phyloP scores from a whole-genome alignment of 2,113 vertebrate genomes.

The Suricata suricatta region DNA sequence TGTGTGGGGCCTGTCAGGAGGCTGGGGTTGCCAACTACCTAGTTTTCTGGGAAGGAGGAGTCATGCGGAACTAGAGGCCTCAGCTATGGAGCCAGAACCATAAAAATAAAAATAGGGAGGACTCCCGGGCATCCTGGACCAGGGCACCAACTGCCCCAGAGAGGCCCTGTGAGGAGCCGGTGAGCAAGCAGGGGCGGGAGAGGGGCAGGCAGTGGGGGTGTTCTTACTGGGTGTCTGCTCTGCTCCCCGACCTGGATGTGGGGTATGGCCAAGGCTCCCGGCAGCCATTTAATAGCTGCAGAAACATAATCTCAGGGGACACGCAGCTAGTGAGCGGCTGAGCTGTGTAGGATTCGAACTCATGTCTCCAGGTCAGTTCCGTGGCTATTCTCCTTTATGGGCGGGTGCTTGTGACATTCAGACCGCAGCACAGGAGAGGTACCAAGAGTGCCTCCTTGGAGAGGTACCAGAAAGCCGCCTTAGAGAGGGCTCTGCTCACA shows the following conservation, averaged over 20 bases:
- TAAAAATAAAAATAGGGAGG: slow-evolving; percentile 74
- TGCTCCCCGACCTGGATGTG: not conserved
- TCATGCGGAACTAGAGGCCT: slow-evolving; percentile 68
- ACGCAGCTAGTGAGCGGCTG: not conserved
- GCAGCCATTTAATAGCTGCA: not conserved
- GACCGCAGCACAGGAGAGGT: not conserved
- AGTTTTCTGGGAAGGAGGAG: slow-evolving; percentile 75
- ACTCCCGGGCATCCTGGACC: not conserved
- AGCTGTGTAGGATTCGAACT: not conserved
- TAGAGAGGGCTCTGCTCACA: not conserved
- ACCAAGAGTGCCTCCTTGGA: not conserved
- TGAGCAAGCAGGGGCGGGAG: too few species aligned
- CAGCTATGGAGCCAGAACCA: slow-evolving; percentile 70
- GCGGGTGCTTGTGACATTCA: not conserved
- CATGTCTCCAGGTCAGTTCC: not conserved
- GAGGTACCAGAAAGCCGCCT: not conserved
- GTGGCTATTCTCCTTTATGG: not conserved
- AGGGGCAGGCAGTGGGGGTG: not conserved
- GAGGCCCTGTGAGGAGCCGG: not conserved
- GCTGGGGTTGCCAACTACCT: slow-evolving; percentile 74
- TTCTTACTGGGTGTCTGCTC: fast-evolving
- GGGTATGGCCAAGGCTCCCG: not conserved
- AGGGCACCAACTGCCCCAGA: not conserved
- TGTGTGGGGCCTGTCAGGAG: slow-evolving; percentile 66
- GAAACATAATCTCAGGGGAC: not conserved